Percentiles rank a stretch among this genome's conserved stretches.
phyloP scores from a whole-genome alignment of 2,797 vertebrate genomes.

The Ctenopoma multispine region DNA sequence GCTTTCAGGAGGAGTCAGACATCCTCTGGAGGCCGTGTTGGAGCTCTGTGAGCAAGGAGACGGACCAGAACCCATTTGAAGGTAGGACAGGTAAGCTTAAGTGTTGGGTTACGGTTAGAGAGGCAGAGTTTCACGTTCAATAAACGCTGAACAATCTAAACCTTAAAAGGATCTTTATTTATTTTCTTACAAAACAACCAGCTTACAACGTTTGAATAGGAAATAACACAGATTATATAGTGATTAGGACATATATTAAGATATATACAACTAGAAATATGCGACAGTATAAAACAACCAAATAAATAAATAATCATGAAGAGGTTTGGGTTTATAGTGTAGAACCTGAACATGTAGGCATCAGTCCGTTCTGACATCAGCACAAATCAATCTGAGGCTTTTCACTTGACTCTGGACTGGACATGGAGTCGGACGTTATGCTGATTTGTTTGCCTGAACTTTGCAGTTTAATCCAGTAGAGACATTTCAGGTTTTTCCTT shows the following conservation, averaged over 20 bases:
- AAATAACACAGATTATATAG: slow-evolving; percentile 52
- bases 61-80: too few relatives aligned
- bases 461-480: background rate
- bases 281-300: slow-evolving; percentile 68
- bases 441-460: too few relatives aligned
- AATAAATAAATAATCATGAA: slow-evolving; percentile 77
- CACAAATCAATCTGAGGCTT: too few relatives aligned
- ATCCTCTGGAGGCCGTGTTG: slow-evolving; percentile 1
- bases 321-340: slow-evolving; percentile 28
- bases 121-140: too few relatives aligned
- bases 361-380: background rate
- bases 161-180: slow-evolving; percentile 53
- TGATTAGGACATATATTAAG: slow-evolving; percentile 68
- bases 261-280: slow-evolving; percentile 75
- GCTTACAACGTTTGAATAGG: slow-evolving; percentile 51
- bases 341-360: slow-evolving; percentile 18
- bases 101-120: too few relatives aligned
- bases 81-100: too few relatives aligned
- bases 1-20: background rate
- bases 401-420: too few relatives aligned
- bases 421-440: too few relatives aligned
- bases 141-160: too few relatives aligned
- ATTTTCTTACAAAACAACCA: slow-evolving; percentile 69
- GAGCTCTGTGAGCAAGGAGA: background rate
- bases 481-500: background rate